A percentile compares a stretch with the other conserved stretches of the same genome.
phyloP scores from a whole-genome alignment of 2,888 invertebrate species.

The Cancer borealis region DNA sequence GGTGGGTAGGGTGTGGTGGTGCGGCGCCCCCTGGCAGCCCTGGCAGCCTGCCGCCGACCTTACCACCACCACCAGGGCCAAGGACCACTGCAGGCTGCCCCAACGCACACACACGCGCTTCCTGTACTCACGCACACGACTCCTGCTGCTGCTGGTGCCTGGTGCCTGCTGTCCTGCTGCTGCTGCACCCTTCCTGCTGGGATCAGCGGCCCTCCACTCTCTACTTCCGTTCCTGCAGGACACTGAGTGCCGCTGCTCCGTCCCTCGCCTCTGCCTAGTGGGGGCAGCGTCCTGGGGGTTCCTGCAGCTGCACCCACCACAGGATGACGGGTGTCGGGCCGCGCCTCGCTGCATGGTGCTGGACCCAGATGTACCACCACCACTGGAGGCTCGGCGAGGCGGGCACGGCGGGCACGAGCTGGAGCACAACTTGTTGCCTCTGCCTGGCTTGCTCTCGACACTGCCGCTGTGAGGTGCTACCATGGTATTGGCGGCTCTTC shows the following conservation, averaged over 20 bases:
- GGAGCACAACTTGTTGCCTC: background rate
- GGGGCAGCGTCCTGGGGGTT: background rate
- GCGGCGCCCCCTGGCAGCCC: background rate
- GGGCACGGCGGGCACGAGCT: background rate
- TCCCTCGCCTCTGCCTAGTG: background rate
- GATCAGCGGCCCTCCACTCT: background rate
- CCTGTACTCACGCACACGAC: conserved; percentile 47
- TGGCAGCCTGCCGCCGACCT: conserved; percentile 45
- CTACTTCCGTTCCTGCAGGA: background rate
- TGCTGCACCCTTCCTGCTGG: background rate
- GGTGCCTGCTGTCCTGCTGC: background rate
- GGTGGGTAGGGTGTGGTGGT: background rate
- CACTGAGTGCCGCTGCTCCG: background rate
- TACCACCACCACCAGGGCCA: conserved; percentile 58
- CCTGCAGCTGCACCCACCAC: background rate
- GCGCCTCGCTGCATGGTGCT: background rate
- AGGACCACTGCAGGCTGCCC: conserved; percentile 55
- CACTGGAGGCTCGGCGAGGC: background rate
- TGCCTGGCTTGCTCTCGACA: background rate
- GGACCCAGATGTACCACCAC: background rate
- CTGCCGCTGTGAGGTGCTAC: background rate
- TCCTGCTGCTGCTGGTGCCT: background rate
- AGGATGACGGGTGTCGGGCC: background rate
- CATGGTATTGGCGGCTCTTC: background rate
- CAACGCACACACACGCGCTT: conserved; percentile 54